Base-by-base conservation (phyloP, 2,888 invertebrate genomes). In the Chloromyia formosa region DNA sequence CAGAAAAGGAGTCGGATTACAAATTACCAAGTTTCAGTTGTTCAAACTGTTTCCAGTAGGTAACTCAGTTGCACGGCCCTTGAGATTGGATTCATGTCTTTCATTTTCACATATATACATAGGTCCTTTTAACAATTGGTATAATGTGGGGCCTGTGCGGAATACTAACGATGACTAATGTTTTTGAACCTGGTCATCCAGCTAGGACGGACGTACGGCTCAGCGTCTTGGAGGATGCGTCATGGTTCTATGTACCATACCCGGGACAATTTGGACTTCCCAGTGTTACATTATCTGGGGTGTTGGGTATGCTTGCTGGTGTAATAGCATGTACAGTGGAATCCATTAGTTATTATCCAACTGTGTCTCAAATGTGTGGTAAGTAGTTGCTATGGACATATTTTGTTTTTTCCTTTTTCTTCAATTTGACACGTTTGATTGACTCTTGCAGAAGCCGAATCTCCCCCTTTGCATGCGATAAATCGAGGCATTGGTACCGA, bases 311-410 rank as follows among this genome's bases (percentile, higher is more conserved):
- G 90, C 80, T 93, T 74, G 93, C 93, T 0, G 94, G 93, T 0
- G 92, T 93, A 22, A 82, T 93, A 42, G 92, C 93, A 0, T 93
- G 93, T 78, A 92, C 93, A 0, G 91, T 94, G 14, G 94, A 94
- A 83, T 93, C 93, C 3, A 91, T 95, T 76, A 94, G 95, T 80
- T 95, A 96, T 83, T 96, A 96, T 85, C 94, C 95, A 72, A 95
- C 95, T n/a, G 94, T 94, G 1, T 94, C 96, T 0, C 88, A 90
- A 82, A 93, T 93, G 92, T 91, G 92, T 78, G 91, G 92, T 91
- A 77, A 84, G 85, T 61, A 74, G 40, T 61, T 16, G 27, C 27
- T 49, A 62, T 23, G 22, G 1, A 1, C 7, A 42, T n/a, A 18
- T 40, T n/a, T 27, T 20, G 1, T 72, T 60, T 12, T 60, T 35